Evolutionary conservation across 2,888 invertebrate genomes (phyloP).

Genomic region (Falcaria lacertinaria): DNA sequence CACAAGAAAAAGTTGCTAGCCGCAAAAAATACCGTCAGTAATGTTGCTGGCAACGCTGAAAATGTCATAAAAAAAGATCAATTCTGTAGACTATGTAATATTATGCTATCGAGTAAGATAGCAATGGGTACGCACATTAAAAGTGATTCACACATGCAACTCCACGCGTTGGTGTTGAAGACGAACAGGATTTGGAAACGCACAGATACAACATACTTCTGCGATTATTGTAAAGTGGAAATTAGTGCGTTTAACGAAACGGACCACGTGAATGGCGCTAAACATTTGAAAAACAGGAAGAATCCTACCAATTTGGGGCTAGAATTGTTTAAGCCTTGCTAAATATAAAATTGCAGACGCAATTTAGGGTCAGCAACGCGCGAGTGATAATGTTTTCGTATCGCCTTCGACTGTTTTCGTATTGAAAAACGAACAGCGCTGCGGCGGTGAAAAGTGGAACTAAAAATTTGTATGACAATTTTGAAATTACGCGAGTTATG

Average conservation of each 20-base stretch:
- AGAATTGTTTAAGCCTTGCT: no score
- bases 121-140: neutral
- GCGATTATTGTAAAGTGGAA: neutral
- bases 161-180: neutral
- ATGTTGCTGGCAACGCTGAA: no score
- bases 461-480: no score
- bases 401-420: no score
- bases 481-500: no score
- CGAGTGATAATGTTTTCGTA: no score
- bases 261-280: neutral
- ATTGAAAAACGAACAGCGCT: no score
- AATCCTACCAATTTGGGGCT: neutral
- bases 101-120: neutral
- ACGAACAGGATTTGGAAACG: neutral
- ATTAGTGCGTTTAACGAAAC: neutral
- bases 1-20: neutral
- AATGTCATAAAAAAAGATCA: no score
- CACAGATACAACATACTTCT: neutral
- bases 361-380: no score
- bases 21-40: neutral
- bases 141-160: neutral
- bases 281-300: neutral
- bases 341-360: no score
- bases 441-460: no score
- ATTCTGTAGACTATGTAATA: neutral